phyloP scores from a whole-genome alignment of 2,888 invertebrate genomes.

The Epiblema foenella region DNA sequence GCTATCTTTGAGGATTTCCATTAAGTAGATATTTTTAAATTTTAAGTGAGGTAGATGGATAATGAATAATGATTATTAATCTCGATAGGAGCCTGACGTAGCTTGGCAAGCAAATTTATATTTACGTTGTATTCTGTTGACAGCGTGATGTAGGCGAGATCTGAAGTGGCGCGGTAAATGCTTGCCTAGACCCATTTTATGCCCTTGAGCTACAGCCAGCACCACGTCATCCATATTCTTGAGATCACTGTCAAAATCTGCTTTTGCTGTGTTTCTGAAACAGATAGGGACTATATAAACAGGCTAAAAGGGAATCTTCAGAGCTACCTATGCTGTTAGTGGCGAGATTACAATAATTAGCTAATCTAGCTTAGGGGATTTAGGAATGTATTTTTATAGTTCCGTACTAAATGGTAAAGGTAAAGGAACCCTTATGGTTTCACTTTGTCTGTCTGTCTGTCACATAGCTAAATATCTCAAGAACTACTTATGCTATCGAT shows the following conservation, averaged over 20 bases:
- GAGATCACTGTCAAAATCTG: slow-evolving; percentile 65
- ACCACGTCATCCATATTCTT: slow-evolving; percentile 77
- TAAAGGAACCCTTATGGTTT: too few relatives aligned
- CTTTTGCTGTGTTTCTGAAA: slow-evolving; percentile 61
- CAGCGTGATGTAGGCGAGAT: slow-evolving; percentile 75
- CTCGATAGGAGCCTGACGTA: too few relatives aligned
- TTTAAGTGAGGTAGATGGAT: too few relatives aligned
- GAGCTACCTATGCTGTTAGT: not conserved
- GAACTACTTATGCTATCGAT: too few relatives aligned
- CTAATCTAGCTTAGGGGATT: too few relatives aligned
- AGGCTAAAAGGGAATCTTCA: not conserved
- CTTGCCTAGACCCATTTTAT: slow-evolving; percentile 70
- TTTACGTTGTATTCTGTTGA: slow-evolving; percentile 74
- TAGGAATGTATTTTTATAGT: too few relatives aligned
- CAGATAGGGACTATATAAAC: not conserved
- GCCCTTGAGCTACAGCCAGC: slow-evolving; percentile 74
- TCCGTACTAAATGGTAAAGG: too few relatives aligned
- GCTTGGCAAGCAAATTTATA: not conserved
- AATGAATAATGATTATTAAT: too few relatives aligned
- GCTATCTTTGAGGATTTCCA: too few relatives aligned
- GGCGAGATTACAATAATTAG: not conserved
- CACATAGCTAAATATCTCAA: too few relatives aligned
- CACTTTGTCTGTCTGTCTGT: too few relatives aligned
- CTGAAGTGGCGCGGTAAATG: slow-evolving; percentile 78
- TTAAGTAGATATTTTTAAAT: too few relatives aligned